phyloP scores from a whole-genome alignment of 2,888 invertebrate species.

The Neoitamus cyanurus region DNA sequence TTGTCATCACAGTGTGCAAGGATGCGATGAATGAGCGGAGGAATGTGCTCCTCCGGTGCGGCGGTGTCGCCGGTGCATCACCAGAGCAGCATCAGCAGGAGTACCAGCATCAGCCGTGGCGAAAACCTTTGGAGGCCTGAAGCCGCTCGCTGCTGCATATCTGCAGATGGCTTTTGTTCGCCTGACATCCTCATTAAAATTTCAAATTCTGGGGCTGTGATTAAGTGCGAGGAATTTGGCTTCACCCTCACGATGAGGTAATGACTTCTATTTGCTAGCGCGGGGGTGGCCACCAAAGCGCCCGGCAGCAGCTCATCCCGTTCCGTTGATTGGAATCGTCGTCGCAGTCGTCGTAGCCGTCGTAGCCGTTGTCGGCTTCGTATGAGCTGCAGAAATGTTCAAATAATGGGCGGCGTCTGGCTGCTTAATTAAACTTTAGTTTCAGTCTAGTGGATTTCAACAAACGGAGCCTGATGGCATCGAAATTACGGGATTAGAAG shows the following conservation, averaged over 20 bases:
- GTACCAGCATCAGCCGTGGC: neutral
- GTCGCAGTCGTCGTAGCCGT: neutral
- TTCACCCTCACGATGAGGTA: slow-evolving; percentile 21
- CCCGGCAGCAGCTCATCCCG: neutral
- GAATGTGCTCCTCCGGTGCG: neutral
- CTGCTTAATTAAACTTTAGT: slow-evolving; percentile 40
- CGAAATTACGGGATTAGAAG: slow-evolving; percentile 36
- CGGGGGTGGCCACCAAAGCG: neutral
- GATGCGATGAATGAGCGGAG: slow-evolving; percentile 10
- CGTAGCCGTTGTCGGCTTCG: neutral
- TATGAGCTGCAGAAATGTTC: slow-evolving; percentile 18
- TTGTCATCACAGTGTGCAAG: slow-evolving; percentile 3
- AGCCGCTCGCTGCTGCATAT: neutral
- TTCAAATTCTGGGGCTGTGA: slow-evolving; percentile 40
- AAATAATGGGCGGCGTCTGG: slow-evolving; percentile 39
- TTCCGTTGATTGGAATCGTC: slow-evolving; percentile 27
- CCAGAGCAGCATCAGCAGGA: too few relatives aligned
- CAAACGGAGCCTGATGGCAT: slow-evolving; percentile 25
- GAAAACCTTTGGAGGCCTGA: slow-evolving; percentile 11
- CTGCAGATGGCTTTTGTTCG: slow-evolving; percentile 28
- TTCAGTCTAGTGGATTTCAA: slow-evolving; percentile 41
- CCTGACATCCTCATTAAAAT: slow-evolving; percentile 39
- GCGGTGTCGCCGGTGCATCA: neutral
- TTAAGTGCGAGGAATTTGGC: slow-evolving; percentile 38
- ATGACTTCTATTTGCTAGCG: slow-evolving; percentile 17